phyloP scores from a whole-genome alignment of 2,888 invertebrate genomes.

The Sinohyriopsis cumingii region DNA sequence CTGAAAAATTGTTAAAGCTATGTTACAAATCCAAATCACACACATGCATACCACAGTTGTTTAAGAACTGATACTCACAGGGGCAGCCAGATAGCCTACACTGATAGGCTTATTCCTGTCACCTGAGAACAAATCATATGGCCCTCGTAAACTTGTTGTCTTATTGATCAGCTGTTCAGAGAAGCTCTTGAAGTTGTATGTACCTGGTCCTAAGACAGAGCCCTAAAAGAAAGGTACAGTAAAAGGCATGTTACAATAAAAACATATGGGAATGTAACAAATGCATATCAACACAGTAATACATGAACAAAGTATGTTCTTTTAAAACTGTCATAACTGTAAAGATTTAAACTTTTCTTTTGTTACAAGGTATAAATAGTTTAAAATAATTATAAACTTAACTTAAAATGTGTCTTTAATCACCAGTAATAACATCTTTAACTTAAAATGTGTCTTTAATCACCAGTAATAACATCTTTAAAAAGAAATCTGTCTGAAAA shows the following conservation, averaged over 20 bases:
- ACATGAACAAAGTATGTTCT: no score
- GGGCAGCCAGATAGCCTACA: constrained; percentile 67
- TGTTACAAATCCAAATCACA: no score
- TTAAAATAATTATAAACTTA: no score
- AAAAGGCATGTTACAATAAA: not conserved
- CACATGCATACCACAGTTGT: not conserved
- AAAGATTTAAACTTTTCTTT: no score
- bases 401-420: no score
- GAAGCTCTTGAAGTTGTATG: constrained; percentile 65
- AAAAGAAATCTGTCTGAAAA: no score
- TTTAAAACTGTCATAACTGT: no score
- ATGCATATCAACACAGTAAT: not conserved
- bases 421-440: no score
- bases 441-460: no score
- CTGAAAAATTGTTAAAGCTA: no score
- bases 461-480: no score
- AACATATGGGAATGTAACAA: not conserved
- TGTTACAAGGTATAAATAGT: no score
- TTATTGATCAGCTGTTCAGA: constrained; percentile 62
- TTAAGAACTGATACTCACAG: constrained; percentile 51
- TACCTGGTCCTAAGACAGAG: constrained; percentile 67
- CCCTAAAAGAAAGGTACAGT: constrained; percentile 50
- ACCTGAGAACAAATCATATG: constrained; percentile 70
- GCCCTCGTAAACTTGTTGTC: constrained; percentile 65
- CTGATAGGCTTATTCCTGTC: constrained; percentile 69